Evolutionary conservation across 2,888 invertebrate genomes (phyloP).

Genomic region (Troides helena): DNA sequence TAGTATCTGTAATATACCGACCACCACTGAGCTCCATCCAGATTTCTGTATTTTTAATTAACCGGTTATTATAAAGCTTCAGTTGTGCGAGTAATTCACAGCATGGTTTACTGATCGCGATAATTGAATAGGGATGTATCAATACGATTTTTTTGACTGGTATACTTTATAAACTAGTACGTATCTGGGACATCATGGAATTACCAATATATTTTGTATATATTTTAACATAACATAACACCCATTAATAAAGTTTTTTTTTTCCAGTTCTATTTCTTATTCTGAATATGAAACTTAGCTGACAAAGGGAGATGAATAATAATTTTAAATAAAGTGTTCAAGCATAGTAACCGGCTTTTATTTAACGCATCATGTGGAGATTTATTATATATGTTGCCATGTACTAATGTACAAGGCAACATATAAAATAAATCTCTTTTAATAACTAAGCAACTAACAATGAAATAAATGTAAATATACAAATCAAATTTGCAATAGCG

Average conservation of each 20-base stretch:
- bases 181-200: background rate
- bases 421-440: too few relatives aligned
- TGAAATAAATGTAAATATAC: background rate
- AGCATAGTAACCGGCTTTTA: constrained; percentile 31
- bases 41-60: constrained; percentile 14
- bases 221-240: too few relatives aligned
- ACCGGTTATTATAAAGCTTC: constrained; percentile 14
- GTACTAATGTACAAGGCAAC: too few relatives aligned
- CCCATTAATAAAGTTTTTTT: background rate
- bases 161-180: background rate
- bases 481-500: constrained; percentile 1
- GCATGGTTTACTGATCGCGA: constrained; percentile 12
- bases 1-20: background rate
- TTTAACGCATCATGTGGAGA: background rate
- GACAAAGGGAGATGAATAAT: constrained; percentile 45
- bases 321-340: constrained; percentile 32
- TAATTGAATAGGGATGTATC: constrained; percentile 8
- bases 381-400: background rate
- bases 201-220: too few relatives aligned
- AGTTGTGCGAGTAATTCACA: constrained; percentile 14
- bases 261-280: constrained; percentile 72
- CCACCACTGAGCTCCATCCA: background rate
- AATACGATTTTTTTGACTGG: constrained; percentile 6
- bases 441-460: too few relatives aligned
- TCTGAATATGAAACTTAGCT: constrained; percentile 48